Percentiles rank a stretch among this genome's conserved stretches.
phyloP scores from a whole-genome alignment of 1,140 invertebrate genomes.

The Hetaerina americana region DNA sequence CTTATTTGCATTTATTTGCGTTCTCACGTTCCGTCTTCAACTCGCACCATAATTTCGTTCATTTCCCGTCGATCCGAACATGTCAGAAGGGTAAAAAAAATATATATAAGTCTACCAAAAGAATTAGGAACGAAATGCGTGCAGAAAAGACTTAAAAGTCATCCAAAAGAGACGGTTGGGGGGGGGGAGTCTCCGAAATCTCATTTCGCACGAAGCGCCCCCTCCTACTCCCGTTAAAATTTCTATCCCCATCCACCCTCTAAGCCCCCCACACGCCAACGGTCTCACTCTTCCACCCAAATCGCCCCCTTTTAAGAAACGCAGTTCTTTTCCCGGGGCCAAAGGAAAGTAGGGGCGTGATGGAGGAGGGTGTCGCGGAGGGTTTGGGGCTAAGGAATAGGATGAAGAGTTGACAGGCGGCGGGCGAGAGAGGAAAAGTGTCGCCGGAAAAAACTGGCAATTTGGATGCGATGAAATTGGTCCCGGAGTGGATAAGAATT shows the following conservation, averaged over 20 bases:
- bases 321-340: not conserved
- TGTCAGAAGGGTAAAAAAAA: too few species aligned
- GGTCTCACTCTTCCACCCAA: too few species aligned
- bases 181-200: not conserved
- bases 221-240: not conserved
- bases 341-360: not conserved
- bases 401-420: not conserved
- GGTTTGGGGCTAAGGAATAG: not conserved
- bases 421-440: not conserved
- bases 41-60: not conserved
- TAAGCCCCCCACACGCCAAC: not conserved
- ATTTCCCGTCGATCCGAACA: not conserved
- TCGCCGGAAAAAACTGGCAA: not conserved
- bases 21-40: not conserved
- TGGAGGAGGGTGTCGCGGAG: not conserved
- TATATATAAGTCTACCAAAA: too few species aligned
- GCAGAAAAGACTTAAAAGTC: not conserved
- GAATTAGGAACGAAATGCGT: not conserved
- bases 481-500: not conserved
- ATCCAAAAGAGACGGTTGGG: not conserved
- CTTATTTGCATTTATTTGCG: too few species aligned
- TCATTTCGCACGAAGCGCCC: not conserved
- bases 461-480: not conserved
- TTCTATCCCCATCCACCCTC: not conserved
- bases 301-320: too few species aligned